Conservation (phyloP, 2,113 vertebrate species). For the Nasalis larvatus region DNA sequence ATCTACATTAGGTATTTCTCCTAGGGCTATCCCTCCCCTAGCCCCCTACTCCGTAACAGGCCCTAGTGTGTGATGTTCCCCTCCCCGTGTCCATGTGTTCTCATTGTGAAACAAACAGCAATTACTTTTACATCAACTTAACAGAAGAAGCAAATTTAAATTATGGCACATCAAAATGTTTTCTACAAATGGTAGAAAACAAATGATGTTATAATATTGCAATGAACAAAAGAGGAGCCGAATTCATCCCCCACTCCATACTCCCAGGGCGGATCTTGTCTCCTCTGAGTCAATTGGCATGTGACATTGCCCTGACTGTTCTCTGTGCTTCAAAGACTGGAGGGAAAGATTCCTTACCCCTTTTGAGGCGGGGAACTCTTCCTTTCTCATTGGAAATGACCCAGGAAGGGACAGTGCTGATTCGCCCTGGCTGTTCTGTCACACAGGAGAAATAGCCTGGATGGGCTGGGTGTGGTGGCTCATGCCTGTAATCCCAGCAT, state of each 20-base stretch:
- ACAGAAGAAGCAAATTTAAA: not conserved
- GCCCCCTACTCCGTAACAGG: too few species aligned
- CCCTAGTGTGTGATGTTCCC: too few species aligned
- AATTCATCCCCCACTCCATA: not conserved
- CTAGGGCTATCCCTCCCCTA: too few species aligned
- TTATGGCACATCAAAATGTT: not conserved
- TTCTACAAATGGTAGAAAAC: not conserved
- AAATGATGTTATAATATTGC: not conserved
- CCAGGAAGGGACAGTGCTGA: not conserved
- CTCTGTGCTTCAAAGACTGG: not conserved
- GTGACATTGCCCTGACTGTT: not conserved
- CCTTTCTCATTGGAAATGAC: not conserved
- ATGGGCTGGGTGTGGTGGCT: too few species aligned
- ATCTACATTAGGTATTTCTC: too few species aligned
- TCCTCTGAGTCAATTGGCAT: accelerated
- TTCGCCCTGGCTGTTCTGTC: not conserved
- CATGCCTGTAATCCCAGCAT: too few species aligned
- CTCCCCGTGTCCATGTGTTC: too few species aligned
- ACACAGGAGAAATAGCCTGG: not conserved
- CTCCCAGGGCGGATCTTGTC: too few species aligned
- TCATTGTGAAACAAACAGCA: too few species aligned
- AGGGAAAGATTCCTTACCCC: not conserved
- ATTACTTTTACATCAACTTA: too few species aligned
- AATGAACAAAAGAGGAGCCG: not conserved
- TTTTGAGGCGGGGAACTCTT: not conserved